Evolutionary conservation across 2,888 invertebrate species (phyloP), one percentile per base, ranked within the genome.

Genomic region (Diaprepes abbreviatus): DNA sequence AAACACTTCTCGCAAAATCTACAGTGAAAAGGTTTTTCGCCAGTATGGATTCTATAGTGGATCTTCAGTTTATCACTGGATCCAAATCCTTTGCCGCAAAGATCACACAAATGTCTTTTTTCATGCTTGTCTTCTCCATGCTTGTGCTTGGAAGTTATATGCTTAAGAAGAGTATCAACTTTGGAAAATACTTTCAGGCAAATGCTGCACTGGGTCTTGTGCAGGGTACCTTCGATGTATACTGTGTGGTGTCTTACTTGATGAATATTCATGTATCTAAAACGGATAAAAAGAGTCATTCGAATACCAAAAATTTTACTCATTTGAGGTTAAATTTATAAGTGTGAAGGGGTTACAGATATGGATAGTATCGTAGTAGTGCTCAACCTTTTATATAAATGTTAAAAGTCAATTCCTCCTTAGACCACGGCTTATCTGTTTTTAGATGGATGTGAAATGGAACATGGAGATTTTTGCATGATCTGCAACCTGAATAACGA

Each of bases 11-110:
- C 77, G 64, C 82, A 82, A 58, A 76, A 78, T 7, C 71, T 57
- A 63, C 82, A 82, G 28, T 73, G 71, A 57, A 77, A 81, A 5
- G 82, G 81, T 66, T 81, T 82, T 33, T 80, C 77, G 1, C 87
- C 87, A 0, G 84, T 84, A 74, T 89, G 89, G 54, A 85, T 75
- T 3, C 77, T 62, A 60, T 75, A 74, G 60, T 83, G 83, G 19
- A 81, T 74, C 17, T 76, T 75, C 14, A 83, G 73, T 67, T 81
- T 82, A 64, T 79, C 79, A 40, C 79, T 79, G 12, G 79, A 77
- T 1, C 81, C 77, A 58, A 83, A 83, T 3, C 81, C 79, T 65
- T 83, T 81, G 9, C 82, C 82, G 68, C 83, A 83, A 24, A 78
- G 78, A 50, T 82, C 81, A 66, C 83, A 83, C 7, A 82, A 74